Conservation (phyloP, 2,797 vertebrate genomes). For the Harpia harpyja region DNA sequence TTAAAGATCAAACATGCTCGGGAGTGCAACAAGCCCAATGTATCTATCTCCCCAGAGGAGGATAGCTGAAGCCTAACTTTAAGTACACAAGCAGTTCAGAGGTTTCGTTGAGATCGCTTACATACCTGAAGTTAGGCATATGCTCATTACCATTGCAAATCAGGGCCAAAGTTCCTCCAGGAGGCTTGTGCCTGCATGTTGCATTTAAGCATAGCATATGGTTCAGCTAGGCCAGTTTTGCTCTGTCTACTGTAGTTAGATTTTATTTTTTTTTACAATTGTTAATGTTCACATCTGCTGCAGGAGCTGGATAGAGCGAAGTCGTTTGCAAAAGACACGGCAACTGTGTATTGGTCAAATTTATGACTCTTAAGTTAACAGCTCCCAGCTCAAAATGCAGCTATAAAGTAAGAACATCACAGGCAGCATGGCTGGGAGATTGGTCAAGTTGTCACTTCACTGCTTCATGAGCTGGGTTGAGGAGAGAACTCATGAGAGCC, state of each 20-base stretch:
- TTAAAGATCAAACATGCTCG: not conserved
- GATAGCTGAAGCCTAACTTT: not conserved
- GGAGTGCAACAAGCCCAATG: accelerated
- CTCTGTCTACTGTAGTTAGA: not conserved
- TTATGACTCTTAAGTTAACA: not conserved
- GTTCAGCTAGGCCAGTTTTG: not conserved
- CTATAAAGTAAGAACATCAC: not conserved
- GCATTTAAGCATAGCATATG: accelerated
- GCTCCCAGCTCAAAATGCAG: not conserved
- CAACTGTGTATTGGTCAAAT: not conserved
- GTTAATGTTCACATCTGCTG: not conserved
- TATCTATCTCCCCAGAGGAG: not conserved
- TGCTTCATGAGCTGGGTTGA: not conserved
- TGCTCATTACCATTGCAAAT: not conserved
- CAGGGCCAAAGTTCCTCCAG: not conserved
- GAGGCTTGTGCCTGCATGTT: not conserved
- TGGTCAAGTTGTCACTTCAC: not conserved
- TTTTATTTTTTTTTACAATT: not conserved
- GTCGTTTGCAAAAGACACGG: not conserved
- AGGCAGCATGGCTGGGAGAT: not conserved
- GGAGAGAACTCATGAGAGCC: not conserved
- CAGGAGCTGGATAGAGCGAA: not conserved
- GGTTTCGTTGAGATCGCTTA: accelerated
- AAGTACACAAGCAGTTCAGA: not conserved
- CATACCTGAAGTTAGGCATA: not conserved